Base-by-base conservation (phyloP, 2,888 invertebrate genomes). In the Exephanes ischioxanthus region DNA sequence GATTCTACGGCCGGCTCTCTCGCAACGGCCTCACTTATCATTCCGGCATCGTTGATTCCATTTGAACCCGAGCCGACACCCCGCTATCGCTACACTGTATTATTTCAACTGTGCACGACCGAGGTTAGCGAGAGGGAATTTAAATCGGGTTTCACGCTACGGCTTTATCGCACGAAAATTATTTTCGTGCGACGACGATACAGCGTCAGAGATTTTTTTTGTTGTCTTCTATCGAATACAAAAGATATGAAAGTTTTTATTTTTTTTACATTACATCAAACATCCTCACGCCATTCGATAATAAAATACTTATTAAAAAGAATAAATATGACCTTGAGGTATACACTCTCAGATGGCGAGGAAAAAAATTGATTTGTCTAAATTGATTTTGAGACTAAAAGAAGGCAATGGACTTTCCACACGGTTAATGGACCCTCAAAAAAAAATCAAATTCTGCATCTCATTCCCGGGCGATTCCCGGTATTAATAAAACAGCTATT, bases 31-130 rank as follows among this genome's bases (percentile, higher is more conserved):
- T 89, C 90, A 91, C 91, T 92, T 92, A 91, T 92, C 91, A 89
- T 90, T 89, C 86, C 89, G 88, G 77, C 87, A 90, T 90, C 87
- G 90, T 92, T 93, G 92, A 92, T 92, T 91, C 89, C 90, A 91
- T 93, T 93, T 92, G 89, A 91, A 90, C 89, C 82, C 88, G 82
- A 88, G 89, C 88, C 90, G 88, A 88, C 90, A 88, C 87, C 85
- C 84, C 80, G 30, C 45, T 53, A 63, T 51, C 78, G 85, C 76
- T 84, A 83, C 67, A 68, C 73, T 76, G 33, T 73, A 70, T 79
- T 82, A 84, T 81, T 84, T 81, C 71, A 78, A 82, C 55, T 51
- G 14, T 16, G 68, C 72, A 68, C 76, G 68, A 48, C 51, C 63
- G 85, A 37, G 45, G 51, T 66, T 76, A 76, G 53, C 63, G 72